phyloP scores from a whole-genome alignment of 1,140 invertebrate species.

The Bombus confusus region DNA sequence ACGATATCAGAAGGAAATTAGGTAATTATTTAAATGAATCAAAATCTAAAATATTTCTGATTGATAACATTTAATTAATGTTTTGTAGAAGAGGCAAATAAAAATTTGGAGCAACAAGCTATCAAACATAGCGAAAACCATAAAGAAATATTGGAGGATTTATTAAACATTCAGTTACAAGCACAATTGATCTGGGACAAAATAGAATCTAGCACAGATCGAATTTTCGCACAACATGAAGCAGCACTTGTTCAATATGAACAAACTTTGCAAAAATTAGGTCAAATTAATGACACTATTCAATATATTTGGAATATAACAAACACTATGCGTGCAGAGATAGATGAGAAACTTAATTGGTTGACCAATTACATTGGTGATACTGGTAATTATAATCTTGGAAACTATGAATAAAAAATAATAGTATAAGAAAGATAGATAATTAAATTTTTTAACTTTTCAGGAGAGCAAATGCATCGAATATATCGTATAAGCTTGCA shows the following conservation, averaged over 20 bases:
- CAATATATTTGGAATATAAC: constrained; percentile 83
- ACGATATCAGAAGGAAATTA: constrained; percentile 84
- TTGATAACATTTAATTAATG: not conserved
- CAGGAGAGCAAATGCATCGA: constrained; percentile 76
- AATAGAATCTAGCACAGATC: constrained; percentile 81
- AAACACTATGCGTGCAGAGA: constrained; percentile 79
- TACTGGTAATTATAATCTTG: constrained; percentile 80
- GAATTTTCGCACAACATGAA: constrained; percentile 83
- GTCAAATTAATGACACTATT: constrained; percentile 85
- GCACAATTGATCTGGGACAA: constrained; percentile 83
- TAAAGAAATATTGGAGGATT: constrained; percentile 83
- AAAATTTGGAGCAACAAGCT: constrained; percentile 82
- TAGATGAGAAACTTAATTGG: constrained; percentile 85
- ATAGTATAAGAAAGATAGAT: not conserved
- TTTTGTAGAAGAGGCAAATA: constrained; percentile 80
- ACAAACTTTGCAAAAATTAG: constrained; percentile 84
- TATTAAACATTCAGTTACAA: constrained; percentile 83
- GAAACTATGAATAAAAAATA: constrained; percentile 3
- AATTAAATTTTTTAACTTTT: constrained; percentile 42
- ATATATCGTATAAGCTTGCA: constrained; percentile 72
- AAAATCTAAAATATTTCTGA: not conserved
- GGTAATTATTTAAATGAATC: constrained; percentile 74
- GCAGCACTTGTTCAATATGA: constrained; percentile 83
- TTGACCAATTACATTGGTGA: constrained; percentile 83
- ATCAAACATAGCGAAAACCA: constrained; percentile 82